Evolutionary conservation across 2,797 vertebrate species (phyloP), one percentile per base, ranked within the genome.

Genomic region (Lithobates pipiens): DNA sequence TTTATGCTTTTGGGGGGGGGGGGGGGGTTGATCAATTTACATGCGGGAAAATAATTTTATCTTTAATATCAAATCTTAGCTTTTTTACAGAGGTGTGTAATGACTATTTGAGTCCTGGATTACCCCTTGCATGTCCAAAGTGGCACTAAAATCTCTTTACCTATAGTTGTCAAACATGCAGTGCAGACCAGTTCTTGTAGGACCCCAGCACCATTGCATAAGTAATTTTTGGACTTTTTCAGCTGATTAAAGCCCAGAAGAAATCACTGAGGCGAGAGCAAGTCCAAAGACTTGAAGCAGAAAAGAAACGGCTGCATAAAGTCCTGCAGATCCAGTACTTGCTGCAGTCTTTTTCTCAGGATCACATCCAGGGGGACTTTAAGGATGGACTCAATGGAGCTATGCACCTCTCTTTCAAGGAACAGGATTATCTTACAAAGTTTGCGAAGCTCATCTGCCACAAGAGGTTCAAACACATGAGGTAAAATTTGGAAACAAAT

Each of bases 161-260:
- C 44, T 46, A 1, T 46, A 46, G 44, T 46, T 46, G 44, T 46
- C 10, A 13, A 46, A 46, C 11, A 46, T 46, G 44, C 10, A 46
- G 10, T 54, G 50, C n/a, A n/a, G n/a, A n/a, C n/a, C n/a, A n/a
- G n/a, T n/a, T 39, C 39, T 39, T 9, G 8, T 46, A 1, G 44
- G 44, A 46, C 44, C 42, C 42, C 42, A 44, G 42, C 10, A 44
- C 10, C 11, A 46, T 13, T 46, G 11, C 13, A 18, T 54, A 54
- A 16, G 15, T 50, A 15, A 44, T 32, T 74, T 25, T 25, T n/a
- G 23, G 13, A 11, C 13, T 46, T 7, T 32, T 5, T 83, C 89
- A 99, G 98, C 89, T 99, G 80, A 92, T 99, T 86, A 97, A 94
- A 90, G 95, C 95, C 16, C 98, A 99, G 92, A 97, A 89, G 91